Conservation (phyloP, 2,797 vertebrate species). For the Ispidina picta region DNA sequence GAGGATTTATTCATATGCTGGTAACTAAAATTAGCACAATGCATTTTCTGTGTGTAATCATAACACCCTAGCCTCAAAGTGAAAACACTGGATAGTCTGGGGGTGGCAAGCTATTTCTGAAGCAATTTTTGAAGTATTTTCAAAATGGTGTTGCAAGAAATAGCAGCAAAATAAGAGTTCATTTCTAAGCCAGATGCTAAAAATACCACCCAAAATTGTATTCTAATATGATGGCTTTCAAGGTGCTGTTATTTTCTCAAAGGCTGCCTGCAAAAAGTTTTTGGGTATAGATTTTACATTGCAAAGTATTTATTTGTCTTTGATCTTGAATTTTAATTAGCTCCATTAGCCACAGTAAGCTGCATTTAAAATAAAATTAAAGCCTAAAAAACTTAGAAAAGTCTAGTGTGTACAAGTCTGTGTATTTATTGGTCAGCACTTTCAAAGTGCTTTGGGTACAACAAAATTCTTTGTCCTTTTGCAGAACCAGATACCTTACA, state of each 20-base stretch:
- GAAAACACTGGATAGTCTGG: not conserved
- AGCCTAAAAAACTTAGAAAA: not conserved
- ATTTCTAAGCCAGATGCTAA: not conserved
- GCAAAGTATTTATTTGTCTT: not conserved
- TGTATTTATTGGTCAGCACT: not conserved
- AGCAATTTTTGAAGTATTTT: not conserved
- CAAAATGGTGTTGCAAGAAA: not conserved
- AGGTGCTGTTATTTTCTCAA: not conserved
- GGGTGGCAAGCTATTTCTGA: not conserved
- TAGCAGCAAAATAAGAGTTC: not conserved
- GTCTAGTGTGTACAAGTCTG: not conserved
- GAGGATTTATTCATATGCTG: not conserved
- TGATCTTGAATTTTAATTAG: not conserved
- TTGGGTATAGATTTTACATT: not conserved
- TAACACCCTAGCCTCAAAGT: not conserved
- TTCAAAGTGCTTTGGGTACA: not conserved
- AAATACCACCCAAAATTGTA: rapidly evolving
- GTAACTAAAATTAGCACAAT: not conserved
- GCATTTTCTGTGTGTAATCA: not conserved
- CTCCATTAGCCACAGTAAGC: not conserved
- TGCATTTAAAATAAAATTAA: not conserved
- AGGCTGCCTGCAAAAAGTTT: not conserved
- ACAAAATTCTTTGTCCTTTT: not conserved
- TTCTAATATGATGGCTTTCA: not conserved
- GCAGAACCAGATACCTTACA: not conserved